Evolutionary conservation across 2,797 vertebrate genomes (phyloP).

Genomic region (Carapus acus): DNA sequence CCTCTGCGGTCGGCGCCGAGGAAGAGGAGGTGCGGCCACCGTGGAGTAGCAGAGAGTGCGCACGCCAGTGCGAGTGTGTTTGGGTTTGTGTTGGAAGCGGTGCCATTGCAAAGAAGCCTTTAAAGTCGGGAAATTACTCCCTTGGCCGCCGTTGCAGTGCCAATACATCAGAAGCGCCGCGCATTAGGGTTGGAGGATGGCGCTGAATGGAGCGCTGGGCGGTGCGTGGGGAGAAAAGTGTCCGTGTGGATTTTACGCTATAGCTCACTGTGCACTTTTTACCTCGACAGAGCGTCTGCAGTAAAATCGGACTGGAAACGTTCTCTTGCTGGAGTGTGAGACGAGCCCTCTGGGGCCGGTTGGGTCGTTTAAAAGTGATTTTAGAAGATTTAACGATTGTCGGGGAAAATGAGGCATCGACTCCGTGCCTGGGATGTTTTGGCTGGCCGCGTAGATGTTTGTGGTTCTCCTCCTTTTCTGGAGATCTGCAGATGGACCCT

Average conservation of each 20-base stretch:
- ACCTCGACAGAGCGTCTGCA: not conserved
- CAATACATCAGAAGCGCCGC: not conserved
- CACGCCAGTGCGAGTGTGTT: too few species aligned
- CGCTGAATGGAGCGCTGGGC: too few species aligned
- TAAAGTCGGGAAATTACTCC: not conserved
- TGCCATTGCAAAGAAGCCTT: too few species aligned
- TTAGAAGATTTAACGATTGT: too few species aligned
- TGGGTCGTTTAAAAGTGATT: too few species aligned
- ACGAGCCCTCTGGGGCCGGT: too few species aligned
- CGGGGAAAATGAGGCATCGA: too few species aligned
- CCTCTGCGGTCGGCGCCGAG: not conserved
- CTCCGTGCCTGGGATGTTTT: too few species aligned
- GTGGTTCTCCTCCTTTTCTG: too few species aligned
- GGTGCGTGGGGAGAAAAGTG: not conserved
- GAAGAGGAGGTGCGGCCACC: not conserved
- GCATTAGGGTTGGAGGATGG: not conserved
- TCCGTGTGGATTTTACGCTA: not conserved
- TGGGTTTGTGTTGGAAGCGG: too few species aligned
- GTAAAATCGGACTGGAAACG: not conserved
- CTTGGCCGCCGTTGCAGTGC: not conserved
- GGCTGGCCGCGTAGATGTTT: too few species aligned
- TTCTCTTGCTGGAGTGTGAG: not conserved
- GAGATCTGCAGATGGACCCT: too few species aligned
- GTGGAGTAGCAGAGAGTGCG: not conserved
- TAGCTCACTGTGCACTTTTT: not conserved